Conservation (phyloP, 2,797 vertebrate genomes). For the Sorex maritimensis region DNA sequence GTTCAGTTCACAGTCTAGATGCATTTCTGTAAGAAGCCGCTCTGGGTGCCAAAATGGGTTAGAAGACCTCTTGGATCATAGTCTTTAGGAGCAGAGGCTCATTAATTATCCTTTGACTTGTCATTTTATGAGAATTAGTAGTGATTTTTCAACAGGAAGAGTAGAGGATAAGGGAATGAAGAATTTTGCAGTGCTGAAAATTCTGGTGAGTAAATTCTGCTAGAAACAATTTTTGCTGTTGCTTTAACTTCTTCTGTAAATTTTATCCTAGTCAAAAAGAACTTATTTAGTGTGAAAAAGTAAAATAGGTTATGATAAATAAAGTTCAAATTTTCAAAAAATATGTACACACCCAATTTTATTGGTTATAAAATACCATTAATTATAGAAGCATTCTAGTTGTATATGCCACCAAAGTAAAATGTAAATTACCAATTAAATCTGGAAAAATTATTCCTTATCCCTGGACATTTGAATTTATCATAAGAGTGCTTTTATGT, state of each 20-base stretch:
- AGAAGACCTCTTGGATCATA: no score
- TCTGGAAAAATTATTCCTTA: neutral
- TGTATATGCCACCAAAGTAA: neutral
- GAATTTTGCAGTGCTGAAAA: neutral
- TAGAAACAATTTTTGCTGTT: neutral
- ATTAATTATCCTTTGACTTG: neutral
- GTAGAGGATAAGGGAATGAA: no score
- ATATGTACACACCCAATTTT: neutral
- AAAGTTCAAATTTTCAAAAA: conserved; percentile 17
- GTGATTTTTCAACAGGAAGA: neutral
- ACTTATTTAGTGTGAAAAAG: neutral
- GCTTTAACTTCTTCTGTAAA: conserved; percentile 31
- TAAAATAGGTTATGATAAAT: neutral
- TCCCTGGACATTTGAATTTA: conserved; percentile 16
- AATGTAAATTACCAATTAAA: neutral
- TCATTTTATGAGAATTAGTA: neutral
- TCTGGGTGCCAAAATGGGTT: no score
- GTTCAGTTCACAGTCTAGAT: no score
- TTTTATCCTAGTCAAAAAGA: conserved; percentile 15
- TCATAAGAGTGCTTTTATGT: neutral
- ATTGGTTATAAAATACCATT: neutral
- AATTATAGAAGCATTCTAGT: neutral
- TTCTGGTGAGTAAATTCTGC: neutral
- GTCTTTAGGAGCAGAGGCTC: no score
- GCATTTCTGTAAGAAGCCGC: no score